Base-by-base conservation (phyloP, 1,140 invertebrate species). In the Drosophila ogumai region DNA sequence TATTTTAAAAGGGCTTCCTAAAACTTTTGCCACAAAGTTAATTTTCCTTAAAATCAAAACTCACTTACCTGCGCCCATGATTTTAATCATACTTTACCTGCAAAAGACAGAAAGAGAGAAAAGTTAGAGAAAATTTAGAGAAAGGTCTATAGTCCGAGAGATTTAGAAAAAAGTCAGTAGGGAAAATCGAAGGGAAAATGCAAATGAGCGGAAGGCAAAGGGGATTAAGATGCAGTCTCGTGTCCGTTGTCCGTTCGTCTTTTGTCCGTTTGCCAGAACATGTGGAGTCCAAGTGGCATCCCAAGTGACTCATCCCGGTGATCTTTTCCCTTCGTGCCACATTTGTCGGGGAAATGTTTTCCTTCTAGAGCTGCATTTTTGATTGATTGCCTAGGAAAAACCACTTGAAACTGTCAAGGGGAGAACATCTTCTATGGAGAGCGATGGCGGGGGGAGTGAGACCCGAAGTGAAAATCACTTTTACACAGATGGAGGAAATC, bases 381-480 rank as follows among this genome's bases (percentile, higher is more conserved):
- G 84, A 87, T 87, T 87, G 84, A 87, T 87, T 87, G 85, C 84
- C 84, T 59, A 46, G 84, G 82, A 88, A 88, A 52, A 88, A 80
- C 84, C 84, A 87, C 84, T 87, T 87, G 84, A 87, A 87, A 84
- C 80, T 87, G 84, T 88, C 84, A 87, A 61, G 54, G 54, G 47
- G 67, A 36, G 34, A 36, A 36, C 65, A 43, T 43, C 41, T 43
- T 10, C 8, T 10, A 47, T 41, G 38, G 40, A 47, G 7, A 3
- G 13, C 6, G 13, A 15, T 6, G 8, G n/a, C 3, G 47, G 31
- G 55, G 71, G 52, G 54, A 74, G 69, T 74, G 69, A 74, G 64
- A 28, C 34, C 47, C 75, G 82, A 87, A 87, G 82, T 86, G 82
- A 87, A 87, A 87, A 87, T 87, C 76, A 87, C 84, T 82, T 82